Base-by-base conservation (phyloP, 23 tunicate species). In the Corella eumyota region DNA sequence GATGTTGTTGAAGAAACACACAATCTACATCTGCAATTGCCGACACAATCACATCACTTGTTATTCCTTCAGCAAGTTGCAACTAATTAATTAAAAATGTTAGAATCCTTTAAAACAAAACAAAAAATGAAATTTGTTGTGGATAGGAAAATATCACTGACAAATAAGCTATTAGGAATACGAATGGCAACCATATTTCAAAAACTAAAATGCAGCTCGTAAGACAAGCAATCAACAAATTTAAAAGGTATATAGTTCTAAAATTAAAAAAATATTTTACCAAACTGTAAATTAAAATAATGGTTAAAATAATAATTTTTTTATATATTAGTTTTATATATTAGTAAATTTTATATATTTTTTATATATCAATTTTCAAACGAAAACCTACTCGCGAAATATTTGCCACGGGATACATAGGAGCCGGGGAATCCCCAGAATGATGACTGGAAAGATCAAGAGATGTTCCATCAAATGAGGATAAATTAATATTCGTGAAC, bases 1-100 rank as follows among this genome's bases (percentile, higher is more conserved):
- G 71, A 52, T 48, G 68, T 29, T 74, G 92, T 38, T 82, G 92
- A 40, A 82, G 56, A 60, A 82, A 82, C 29, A 82, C 37, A 35
- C 81, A 74, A 35, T 82, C 81, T 6, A 66, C 67, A 35, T 77
- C 61, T 2, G 92, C 80, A 25, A 82, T 82, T 11, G 92, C 92
- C 13, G 92, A 82, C 23, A 82, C 81, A 0, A 61, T 17, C 31
- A 82, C 92, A 17, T 82, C 92, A 38, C 73, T 59, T 4, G 71
- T 56, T 34, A 53, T 40, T 11, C 81, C 81, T 23, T 82, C 92
- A 21, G 81, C 76, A 7, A 82, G 61, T 22, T 76, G 71, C 30
- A 82, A 34, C 92, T 82, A 60, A 26, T 71, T 48, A 25, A 30
- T 1, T 34, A 45, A 19, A 32, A 28, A 19, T n/a, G n/a, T n/a